Percentiles rank a stretch among this genome's conserved stretches.
phyloP scores from a whole-genome alignment of 2,888 invertebrate genomes.

The Macaria liturata region DNA sequence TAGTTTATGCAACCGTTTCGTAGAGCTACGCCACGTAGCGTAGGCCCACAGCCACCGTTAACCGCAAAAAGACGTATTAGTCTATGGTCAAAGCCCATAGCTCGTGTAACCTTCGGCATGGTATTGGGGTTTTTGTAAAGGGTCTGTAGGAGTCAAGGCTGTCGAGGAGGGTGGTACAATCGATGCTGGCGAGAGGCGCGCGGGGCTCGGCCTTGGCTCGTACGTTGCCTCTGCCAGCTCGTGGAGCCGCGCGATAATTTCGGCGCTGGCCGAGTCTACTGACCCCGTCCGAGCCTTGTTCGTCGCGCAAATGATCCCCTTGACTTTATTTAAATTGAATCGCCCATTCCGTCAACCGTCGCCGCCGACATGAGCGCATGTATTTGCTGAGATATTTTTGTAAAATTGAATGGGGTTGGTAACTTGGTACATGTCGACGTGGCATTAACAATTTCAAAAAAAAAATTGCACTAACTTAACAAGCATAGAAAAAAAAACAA shows the following conservation, averaged over 20 bases:
- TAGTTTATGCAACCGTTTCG: too few relatives aligned
- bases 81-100: neutral
- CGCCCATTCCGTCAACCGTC: constrained; percentile 51
- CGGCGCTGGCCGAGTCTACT: constrained; percentile 77
- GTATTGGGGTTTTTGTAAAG: constrained; percentile 6
- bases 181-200: constrained; percentile 25
- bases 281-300: constrained; percentile 77
- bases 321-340: constrained; percentile 82
- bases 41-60: neutral
- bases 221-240: constrained; percentile 73
- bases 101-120: constrained; percentile 1
- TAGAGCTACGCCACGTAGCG: neutral
- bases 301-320: constrained; percentile 79
- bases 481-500: neutral
- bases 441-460: too few relatives aligned
- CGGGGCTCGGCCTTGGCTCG: constrained; percentile 68
- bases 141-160: constrained; percentile 20
- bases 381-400: constrained; percentile 17
- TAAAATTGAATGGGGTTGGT: too few relatives aligned
- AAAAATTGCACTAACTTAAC: neutral
- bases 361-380: constrained; percentile 30
- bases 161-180: constrained; percentile 31
- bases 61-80: constrained; percentile 1
- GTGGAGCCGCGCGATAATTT: constrained; percentile 77
- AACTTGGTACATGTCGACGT: too few relatives aligned